Evolutionary conservation across 2,113 vertebrate species (phyloP).

Genomic region (Lepus europaeus): DNA sequence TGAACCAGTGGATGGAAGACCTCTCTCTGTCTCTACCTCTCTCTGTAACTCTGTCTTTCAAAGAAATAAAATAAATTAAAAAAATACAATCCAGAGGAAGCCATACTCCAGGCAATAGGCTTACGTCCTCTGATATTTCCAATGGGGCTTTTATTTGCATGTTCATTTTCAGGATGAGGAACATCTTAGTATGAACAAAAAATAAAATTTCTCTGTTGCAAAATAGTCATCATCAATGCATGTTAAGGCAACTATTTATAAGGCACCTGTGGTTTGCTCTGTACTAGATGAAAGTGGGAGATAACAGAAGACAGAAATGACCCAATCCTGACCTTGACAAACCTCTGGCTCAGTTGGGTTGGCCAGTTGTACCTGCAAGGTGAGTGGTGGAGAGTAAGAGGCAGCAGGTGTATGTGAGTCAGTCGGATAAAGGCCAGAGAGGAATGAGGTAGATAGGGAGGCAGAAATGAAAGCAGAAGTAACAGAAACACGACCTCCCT

Average conservation of each 20-base stretch:
- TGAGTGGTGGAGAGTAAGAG: background rate
- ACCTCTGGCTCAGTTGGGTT: background rate
- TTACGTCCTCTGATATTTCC: background rate
- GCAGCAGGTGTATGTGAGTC: background rate
- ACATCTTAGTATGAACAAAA: background rate
- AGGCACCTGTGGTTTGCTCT: background rate
- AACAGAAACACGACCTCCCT: background rate
- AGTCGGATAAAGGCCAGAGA: background rate
- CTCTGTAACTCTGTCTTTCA: no score
- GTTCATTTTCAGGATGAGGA: background rate
- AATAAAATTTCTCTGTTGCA: background rate
- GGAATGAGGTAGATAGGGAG: background rate
- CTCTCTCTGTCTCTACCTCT: no score
- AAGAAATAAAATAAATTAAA: no score
- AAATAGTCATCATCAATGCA: background rate
- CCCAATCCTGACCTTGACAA: background rate
- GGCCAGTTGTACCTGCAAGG: background rate
- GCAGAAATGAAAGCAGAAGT: background rate
- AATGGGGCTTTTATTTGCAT: background rate
- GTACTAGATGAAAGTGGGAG: background rate
- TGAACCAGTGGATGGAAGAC: no score
- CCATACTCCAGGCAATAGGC: background rate
- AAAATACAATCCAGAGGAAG: background rate
- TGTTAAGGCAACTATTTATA: background rate
- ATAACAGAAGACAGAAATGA: background rate